Evolutionary conservation across 1,140 invertebrate species (phyloP), one percentile per base, ranked within the genome.

Genomic region (Leptinotarsa lineolata): DNA sequence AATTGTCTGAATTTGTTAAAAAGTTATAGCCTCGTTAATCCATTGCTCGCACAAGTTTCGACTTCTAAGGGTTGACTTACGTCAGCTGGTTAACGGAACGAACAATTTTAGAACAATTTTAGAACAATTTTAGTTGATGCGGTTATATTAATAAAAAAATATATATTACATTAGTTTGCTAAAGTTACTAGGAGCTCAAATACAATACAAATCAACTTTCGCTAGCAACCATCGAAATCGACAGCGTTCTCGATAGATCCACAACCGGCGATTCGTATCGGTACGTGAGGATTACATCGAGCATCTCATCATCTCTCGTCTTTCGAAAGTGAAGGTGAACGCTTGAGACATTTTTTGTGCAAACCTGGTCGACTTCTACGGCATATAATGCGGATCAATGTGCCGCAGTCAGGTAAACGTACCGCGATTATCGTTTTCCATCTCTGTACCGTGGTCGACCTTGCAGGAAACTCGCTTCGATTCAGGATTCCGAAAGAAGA

Each of bases 401-500:
- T 74, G 73, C 73, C 69, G 70, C 58, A 60, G 68, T 39, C 64
- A 48, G 73, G 73, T 74, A 74, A 74, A 74, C 65, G 73, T 74
- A 68, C 73, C 69, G 69, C 71, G 69, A 74, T 74, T 74, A 74
- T 74, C 70, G 73, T 74, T 70, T 69, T 72, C 69, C 46, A 48
- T 70, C 21, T 24, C 48, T 4, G 69, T 24, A 60, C 68, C 68
- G 39, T 18, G 59, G 68, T 30, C 73, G 73, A 71, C 73, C 73
- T 74, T 74, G 73, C 18, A 70, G 60, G 48, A 59, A 74, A 74
- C 73, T 69, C 68, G 73, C 54, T 54, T 65, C 30, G 24, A n/a
- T 60, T 8, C 68, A 65, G 22, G 39, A 67, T 67, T 68, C 65
- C 64, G 39, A 73, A 54, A 68, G 65, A 48, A 63, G 45, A 44